These are phyloP conservation scores for Rhabdornis inornatus DNA, from an alignment of 2,113 vertebrate species.

Conservation along the genomic window DNA sequence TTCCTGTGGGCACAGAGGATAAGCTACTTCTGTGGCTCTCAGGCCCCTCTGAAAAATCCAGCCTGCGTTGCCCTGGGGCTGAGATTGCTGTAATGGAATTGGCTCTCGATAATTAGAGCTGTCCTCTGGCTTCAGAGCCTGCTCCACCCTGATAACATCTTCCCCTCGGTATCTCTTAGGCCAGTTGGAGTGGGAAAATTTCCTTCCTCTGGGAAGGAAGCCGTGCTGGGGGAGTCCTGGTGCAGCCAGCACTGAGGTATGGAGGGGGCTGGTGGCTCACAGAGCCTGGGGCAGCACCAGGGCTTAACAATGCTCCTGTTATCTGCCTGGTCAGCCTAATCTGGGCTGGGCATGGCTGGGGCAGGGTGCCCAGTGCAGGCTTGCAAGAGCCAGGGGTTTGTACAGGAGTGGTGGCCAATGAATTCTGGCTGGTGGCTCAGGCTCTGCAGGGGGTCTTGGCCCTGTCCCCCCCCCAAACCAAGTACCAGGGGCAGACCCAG, in stretches of 20 bases:
- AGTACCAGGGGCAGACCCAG: fast-evolving
- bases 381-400: background rate
- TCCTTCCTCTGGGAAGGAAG: background rate
- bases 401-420: background rate
- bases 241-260: background rate
- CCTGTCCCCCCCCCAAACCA: background rate
- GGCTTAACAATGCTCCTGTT: fast-evolving
- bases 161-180: background rate
- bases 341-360: background rate
- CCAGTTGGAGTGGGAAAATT: background rate
- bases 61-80: background rate
- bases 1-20: background rate
- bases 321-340: fast-evolving
- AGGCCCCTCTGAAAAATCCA: background rate
- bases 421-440: background rate
- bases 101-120: background rate
- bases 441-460: background rate
- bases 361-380: background rate
- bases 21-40: background rate
- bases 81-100: slow-evolving; percentile 16
- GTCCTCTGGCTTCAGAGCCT: background rate
- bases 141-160: slow-evolving; percentile 14
- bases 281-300: background rate
- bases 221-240: fast-evolving
- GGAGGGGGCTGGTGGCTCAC: background rate